Percentiles rank a stretch among this genome's conserved stretches.
Evolutionary conservation across 2,113 vertebrate genomes (phyloP).

Genomic region (Chelonoidis abingdonii): DNA sequence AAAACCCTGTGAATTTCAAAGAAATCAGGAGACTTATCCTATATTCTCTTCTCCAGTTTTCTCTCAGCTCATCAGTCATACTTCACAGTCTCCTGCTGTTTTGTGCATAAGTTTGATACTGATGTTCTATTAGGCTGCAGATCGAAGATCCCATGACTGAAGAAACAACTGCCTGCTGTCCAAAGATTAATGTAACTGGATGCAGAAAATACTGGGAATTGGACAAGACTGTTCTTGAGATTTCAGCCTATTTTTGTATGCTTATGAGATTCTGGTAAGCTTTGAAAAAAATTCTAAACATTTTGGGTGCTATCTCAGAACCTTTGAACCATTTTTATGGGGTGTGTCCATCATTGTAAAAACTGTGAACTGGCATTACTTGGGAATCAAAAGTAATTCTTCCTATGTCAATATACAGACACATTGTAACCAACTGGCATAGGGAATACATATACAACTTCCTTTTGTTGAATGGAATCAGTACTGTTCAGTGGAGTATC

Average conservation of each 20-base stretch:
- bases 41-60: neutral
- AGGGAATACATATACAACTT: neutral
- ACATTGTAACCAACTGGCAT: neutral
- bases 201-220: neutral
- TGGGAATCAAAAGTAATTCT: neutral
- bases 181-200: neutral
- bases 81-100: neutral
- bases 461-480: neutral
- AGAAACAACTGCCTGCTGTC: neutral
- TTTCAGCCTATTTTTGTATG: neutral
- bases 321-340: neutral
- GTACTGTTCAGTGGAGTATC: neutral
- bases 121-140: neutral
- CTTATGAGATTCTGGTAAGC: neutral
- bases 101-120: neutral
- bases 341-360: neutral
- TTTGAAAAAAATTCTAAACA: neutral
- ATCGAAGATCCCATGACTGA: neutral
- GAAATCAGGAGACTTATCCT: neutral
- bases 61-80: neutral
- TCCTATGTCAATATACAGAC: neutral
- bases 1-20: neutral
- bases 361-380: neutral
- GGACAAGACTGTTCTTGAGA: neutral
- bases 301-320: neutral